A percentile compares a stretch with the other conserved stretches of the same genome.
Conservation (phyloP, 1,140 invertebrate species). For the Prorops nasuta region DNA sequence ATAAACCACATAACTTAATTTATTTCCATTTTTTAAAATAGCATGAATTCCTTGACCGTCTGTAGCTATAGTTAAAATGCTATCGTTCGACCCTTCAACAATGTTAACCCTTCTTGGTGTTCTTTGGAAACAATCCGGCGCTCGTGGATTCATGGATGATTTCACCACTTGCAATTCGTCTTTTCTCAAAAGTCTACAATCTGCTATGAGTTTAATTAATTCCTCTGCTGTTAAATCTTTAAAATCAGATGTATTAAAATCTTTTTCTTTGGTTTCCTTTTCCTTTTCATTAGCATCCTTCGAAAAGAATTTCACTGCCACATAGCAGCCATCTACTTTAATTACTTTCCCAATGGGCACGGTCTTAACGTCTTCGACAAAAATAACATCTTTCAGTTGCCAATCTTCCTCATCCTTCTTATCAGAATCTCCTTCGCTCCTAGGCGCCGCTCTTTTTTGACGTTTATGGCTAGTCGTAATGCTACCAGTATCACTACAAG, state of each 20-base stretch:
- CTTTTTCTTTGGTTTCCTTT: constrained; percentile 63
- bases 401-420: constrained; percentile 88
- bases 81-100: constrained; percentile 61
- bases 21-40: constrained; percentile 73
- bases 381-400: constrained; percentile 88
- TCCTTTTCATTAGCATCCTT: constrained; percentile 53
- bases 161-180: constrained; percentile 90
- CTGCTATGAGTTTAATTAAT: constrained; percentile 72
- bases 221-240: constrained; percentile 68
- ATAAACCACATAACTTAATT: constrained; percentile 81
- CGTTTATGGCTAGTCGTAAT: constrained; percentile 77
- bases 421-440: constrained; percentile 60
- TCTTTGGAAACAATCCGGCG: constrained; percentile 93
- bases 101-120: constrained; percentile 77
- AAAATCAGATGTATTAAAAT: constrained; percentile 55
- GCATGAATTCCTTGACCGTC: constrained; percentile 82
- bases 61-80: constrained; percentile 77
- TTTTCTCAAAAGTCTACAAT: constrained; percentile 88
- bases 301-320: constrained; percentile 81
- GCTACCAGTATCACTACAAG: constrained; percentile 88
- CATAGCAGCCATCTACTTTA: constrained; percentile 95
- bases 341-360: constrained; percentile 84
- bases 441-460: constrained; percentile 70
- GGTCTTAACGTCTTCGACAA: constrained; percentile 95
- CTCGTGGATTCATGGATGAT: constrained; percentile 74